Percentiles rank a stretch among this genome's conserved stretches.
Conservation (phyloP, 2,113 vertebrate genomes). For the Camelus dromedarius region DNA sequence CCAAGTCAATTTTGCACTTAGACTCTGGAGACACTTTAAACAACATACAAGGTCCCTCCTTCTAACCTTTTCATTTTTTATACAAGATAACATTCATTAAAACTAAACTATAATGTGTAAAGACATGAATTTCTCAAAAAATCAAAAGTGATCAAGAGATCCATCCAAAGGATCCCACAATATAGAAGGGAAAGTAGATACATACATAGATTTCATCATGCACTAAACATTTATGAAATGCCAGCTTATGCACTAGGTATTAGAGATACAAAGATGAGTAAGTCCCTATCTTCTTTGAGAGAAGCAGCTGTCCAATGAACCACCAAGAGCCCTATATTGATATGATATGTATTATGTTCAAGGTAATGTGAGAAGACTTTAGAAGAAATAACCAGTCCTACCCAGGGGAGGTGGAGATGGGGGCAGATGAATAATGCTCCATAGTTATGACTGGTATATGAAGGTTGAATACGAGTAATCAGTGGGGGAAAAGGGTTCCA, state of each 20-base stretch:
- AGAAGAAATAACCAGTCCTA: not conserved
- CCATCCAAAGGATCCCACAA: not conserved
- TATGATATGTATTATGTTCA: not conserved
- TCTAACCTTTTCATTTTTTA: constrained; percentile 42
- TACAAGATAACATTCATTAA: constrained; percentile 58
- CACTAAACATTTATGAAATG: not conserved
- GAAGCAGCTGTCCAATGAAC: not conserved
- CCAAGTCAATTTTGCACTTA: constrained; percentile 44
- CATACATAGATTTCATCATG: not conserved
- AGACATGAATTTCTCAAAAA: constrained; percentile 9
- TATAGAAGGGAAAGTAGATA: constrained; percentile 17
- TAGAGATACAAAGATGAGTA: not conserved
- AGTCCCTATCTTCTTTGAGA: not conserved
- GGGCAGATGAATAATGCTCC: not conserved
- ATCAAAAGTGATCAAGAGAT: not conserved
- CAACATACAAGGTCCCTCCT: constrained; percentile 8
- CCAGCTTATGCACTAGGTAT: not conserved
- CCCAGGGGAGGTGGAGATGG: not conserved
- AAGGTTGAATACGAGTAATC: not conserved
- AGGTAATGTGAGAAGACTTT: not conserved
- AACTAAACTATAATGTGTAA: constrained; percentile 24
- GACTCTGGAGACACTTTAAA: not conserved
- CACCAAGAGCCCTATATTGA: not conserved
- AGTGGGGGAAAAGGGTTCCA: not conserved
- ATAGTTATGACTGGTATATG: not conserved